These are phyloP conservation scores for Catalaphyllia jardinei DNA, from an alignment of 64 coral and sea anemone genomes.

Conservation along the genomic window DNA sequence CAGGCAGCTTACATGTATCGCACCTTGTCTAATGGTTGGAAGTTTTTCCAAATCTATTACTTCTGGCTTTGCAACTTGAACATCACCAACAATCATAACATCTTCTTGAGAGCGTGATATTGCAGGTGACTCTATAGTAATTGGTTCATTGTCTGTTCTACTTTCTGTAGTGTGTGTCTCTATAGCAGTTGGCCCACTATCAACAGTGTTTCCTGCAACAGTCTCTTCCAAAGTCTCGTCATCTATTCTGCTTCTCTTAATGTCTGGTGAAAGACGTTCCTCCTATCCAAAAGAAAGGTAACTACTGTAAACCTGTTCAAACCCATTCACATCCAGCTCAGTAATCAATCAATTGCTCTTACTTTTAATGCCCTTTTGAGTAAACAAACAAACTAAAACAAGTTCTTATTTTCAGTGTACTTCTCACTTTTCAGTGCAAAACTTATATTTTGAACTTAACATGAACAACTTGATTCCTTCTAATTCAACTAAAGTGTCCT, in stretches of 20 bases:
- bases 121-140: slow-evolving; percentile 15
- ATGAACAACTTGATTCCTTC: too few species aligned
- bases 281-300: background rate
- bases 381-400: background rate
- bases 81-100: slow-evolving; percentile 39
- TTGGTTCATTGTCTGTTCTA: background rate
- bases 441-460: too few species aligned
- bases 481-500: too few species aligned
- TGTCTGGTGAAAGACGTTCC: background rate
- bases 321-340: background rate
- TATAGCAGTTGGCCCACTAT: too few species aligned
- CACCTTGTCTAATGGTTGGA: slow-evolving; percentile 35
- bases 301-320: background rate
- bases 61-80: slow-evolving; percentile 40
- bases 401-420: too few species aligned
- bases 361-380: background rate
- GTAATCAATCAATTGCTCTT: background rate
- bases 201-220: too few species aligned
- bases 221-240: background rate
- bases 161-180: background rate
- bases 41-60: slow-evolving; percentile 41
- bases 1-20: too few species aligned
- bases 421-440: too few species aligned
- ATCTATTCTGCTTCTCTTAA: background rate
- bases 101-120: slow-evolving; percentile 24